Conservation (phyloP, 2,888 invertebrate species). For the Noctua comes region DNA sequence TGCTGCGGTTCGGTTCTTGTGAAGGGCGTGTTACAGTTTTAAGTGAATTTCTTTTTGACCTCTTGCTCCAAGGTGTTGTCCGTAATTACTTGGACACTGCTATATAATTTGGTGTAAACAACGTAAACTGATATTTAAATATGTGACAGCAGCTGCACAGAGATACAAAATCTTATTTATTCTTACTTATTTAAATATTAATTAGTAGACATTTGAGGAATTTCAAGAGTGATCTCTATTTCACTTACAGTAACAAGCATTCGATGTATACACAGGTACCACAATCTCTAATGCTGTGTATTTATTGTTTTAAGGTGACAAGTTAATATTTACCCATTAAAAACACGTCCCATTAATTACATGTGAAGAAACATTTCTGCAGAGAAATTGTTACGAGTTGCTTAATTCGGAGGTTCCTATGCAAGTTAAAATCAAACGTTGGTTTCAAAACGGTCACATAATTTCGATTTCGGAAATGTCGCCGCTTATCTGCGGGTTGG, state of each 20-base stretch:
- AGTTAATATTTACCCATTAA: slow-evolving; percentile 27
- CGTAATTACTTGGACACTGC: slow-evolving; percentile 84
- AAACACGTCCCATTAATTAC: slow-evolving; percentile 6
- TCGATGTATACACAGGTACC: background rate
- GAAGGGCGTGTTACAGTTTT: slow-evolving; percentile 90
- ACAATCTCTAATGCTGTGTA: background rate
- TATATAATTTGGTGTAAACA: slow-evolving; percentile 87
- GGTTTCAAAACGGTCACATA: background rate
- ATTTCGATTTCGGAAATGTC: slow-evolving; percentile 22
- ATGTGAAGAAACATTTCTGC: background rate
- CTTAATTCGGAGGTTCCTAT: background rate
- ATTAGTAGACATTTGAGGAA: slow-evolving; percentile 26
- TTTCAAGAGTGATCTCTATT: slow-evolving; percentile 11
- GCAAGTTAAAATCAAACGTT: background rate
- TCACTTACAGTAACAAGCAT: slow-evolving; percentile 15
- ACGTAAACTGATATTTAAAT: slow-evolving; percentile 85
- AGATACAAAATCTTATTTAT: slow-evolving; percentile 57
- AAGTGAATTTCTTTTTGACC: slow-evolving; percentile 90
- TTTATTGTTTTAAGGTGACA: slow-evolving; percentile 7
- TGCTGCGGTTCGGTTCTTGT: slow-evolving; percentile 79
- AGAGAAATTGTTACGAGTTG: slow-evolving; percentile 12
- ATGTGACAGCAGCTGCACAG: slow-evolving; percentile 68
- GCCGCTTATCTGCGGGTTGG: slow-evolving; percentile 14
- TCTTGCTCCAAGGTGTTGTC: slow-evolving; percentile 88
- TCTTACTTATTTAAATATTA: slow-evolving; percentile 35